Evolutionary conservation across 2,888 invertebrate species (phyloP), one percentile per base, ranked within the genome.

Genomic region (Parnassius apollo): DNA sequence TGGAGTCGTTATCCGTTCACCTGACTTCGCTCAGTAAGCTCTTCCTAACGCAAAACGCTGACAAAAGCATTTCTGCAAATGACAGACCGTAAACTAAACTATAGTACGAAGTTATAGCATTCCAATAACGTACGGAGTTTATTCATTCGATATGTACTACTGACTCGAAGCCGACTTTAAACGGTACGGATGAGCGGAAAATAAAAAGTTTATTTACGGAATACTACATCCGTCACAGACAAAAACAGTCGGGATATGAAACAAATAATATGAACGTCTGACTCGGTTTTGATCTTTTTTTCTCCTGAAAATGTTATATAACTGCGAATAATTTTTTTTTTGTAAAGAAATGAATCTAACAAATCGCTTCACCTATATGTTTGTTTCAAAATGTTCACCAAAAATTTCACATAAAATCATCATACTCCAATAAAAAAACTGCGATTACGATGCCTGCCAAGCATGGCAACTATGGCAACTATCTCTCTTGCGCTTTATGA

Each of bases 31-130:
- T 59, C 59, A 48, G 56, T 59, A 56, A 63, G 63, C 56, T 59
- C 22, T 42, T 44, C 57, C 57, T 52, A 57, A 62, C 57, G 59
- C 56, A 53, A 56, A 56, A 65, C 54, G 57, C 62, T 57, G 53
- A 59, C 65, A 62, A 60, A 64, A 52, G 42, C 59, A 64, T 60
- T 57, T 57, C 64, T 60, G 64, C 59, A 53, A 64, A 64, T 64
- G 57, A 60, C 60, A 52, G 57, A 60, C 59, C 59, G 64, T 64
- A 60, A 64, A 64, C 60, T 64, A 56, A 59, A 64, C 50, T 63
- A 59, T 53, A 53, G 64, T 46, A 56, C 52, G 13, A 60, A 57
- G 52, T 57, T 53, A 59, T 56, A 52, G 64, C 57, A 60, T 64
- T 64, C 64, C 59, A 64, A 64, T 60, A 64, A 42, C 46, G 63